phyloP scores from a whole-genome alignment of 2,113 vertebrate genomes.

The Aplodontia rufa region DNA sequence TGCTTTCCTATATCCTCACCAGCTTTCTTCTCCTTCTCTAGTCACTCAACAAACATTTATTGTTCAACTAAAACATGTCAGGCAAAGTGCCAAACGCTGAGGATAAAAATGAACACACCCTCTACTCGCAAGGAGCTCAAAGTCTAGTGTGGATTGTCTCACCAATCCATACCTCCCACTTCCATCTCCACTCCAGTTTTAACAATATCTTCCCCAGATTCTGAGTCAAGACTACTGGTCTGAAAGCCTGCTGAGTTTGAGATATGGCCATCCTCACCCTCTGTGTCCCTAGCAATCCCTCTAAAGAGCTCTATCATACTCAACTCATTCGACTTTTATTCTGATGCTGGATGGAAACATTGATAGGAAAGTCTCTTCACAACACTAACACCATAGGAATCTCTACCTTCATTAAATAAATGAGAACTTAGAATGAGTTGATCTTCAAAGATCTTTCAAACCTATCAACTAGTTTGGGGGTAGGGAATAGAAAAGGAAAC shows the following conservation, averaged over 20 bases:
- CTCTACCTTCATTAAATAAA: neutral
- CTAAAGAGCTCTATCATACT: neutral
- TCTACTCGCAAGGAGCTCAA: neutral
- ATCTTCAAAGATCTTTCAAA: slow-evolving; percentile 54
- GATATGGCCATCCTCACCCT: neutral
- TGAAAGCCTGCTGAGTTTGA: neutral
- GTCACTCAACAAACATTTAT: neutral
- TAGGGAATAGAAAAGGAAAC: neutral
- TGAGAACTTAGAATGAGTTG: slow-evolving; percentile 25
- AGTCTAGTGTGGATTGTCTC: neutral
- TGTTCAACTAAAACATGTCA: neutral
- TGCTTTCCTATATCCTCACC: neutral
- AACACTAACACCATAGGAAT: slow-evolving; percentile 4
- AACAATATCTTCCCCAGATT: neutral
- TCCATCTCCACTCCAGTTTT: neutral
- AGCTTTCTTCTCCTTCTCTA: neutral
- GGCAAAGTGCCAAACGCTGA: neutral
- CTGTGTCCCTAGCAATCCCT: neutral
- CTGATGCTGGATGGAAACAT: neutral
- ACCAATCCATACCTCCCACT: neutral
- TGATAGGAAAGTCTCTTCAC: neutral
- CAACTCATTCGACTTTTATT: slow-evolving; percentile 16
- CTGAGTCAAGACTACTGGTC: neutral
- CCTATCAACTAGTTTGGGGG: neutral
- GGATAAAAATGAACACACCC: neutral